Percentiles rank a stretch among this genome's conserved stretches.
Evolutionary conservation across 1,140 invertebrate species (phyloP).

Genomic region (Armadillidium nasatum): DNA sequence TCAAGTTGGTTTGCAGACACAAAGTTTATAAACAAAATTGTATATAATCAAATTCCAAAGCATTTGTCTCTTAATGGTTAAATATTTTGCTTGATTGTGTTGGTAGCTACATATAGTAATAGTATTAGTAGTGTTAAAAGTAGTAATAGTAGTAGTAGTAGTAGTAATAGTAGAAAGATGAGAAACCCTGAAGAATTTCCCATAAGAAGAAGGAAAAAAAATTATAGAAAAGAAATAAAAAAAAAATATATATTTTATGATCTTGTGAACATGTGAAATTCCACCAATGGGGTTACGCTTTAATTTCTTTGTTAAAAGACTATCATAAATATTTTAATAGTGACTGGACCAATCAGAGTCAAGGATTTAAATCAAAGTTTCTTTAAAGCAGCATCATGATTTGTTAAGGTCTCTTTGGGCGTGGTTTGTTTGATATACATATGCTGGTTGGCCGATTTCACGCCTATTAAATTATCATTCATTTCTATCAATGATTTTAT

Average conservation of each 20-base stretch:
- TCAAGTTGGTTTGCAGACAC: too few relatives aligned
- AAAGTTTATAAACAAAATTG: too few relatives aligned
- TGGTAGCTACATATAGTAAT: too few relatives aligned
- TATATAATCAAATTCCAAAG: too few relatives aligned
- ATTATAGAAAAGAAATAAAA: background rate
- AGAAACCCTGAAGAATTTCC: too few relatives aligned
- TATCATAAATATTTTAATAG: constrained; percentile 1
- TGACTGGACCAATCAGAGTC: background rate
- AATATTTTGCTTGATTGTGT: too few relatives aligned
- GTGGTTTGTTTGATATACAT: background rate
- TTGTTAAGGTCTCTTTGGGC: background rate
- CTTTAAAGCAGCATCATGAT: background rate
- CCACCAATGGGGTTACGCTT: constrained; percentile 2
- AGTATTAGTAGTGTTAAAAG: too few relatives aligned
- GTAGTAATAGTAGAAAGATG: too few relatives aligned
- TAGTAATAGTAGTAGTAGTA: too few relatives aligned
- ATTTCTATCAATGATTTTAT: too few relatives aligned
- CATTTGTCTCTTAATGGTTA: too few relatives aligned
- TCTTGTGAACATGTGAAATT: background rate
- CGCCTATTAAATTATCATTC: background rate
- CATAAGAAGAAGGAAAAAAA: background rate
- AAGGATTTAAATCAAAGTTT: background rate
- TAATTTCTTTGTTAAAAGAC: background rate
- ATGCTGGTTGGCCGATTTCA: constrained; percentile 8
- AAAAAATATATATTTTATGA: background rate